Base-by-base conservation (phyloP, 2,888 invertebrate species). In the Hyppa rectilinea region DNA sequence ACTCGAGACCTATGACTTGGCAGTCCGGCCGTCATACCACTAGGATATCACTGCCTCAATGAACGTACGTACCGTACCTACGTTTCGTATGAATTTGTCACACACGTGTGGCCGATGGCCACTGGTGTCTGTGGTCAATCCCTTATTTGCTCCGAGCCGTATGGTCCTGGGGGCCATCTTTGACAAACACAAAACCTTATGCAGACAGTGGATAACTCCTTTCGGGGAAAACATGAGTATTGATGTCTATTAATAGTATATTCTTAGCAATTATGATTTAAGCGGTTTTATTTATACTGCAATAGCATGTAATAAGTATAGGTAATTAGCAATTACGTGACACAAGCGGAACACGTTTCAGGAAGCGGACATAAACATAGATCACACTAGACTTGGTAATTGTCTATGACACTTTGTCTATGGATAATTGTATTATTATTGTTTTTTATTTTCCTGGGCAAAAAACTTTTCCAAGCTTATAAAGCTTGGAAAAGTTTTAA, bases 321-420 rank as follows among this genome's bases (percentile, higher is more conserved):
- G 12, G 17, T 65, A 59, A 78, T 72, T 69, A 68, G 69, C 63
- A 64, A 81, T 82, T 70, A 81, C 53, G 26, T 74, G 82, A 75
- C 84, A 83, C 69, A 82, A 70, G 78, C 82, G 84, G 84, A 84
- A 83, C 82, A 73, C 56, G 38, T 55, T 71, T 38, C 56, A 82
- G 83, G 83, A 83, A 83, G 84, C 78, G 84, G 83, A 81, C 38
- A 67, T 78, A 43, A 29, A 45, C 70, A 63, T 60, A 71, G 59
- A 77, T 78, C 69, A 73, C 60, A 70, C 62, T 68, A 63, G 69
- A 80, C 71, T 65, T 53, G 60, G 26, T 75, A 81, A 83, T 81
- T 75, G 74, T 81, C 71, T 83, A 58, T 68, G 66, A 56, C 69
- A 72, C 47, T n/a, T n/a, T n/a, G n/a, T n/a, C 29, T 64, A 67